Evolutionary conservation across 2,113 vertebrate species (phyloP).

Genomic region (Neofelis nebulosa): DNA sequence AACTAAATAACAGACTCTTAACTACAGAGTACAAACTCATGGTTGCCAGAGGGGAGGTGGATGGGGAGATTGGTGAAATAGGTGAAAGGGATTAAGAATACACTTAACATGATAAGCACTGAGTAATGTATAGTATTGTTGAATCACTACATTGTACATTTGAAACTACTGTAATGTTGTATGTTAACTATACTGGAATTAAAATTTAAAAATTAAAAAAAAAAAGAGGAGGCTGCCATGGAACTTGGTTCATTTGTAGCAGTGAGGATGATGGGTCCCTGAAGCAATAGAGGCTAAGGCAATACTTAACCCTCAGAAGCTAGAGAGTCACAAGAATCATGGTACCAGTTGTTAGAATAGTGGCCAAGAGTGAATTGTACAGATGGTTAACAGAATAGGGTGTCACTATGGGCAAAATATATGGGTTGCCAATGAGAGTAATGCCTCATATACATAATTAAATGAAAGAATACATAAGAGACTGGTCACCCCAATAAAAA

Average conservation of each 20-base stretch:
- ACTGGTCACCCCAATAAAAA: background rate
- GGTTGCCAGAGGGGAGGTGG: no score
- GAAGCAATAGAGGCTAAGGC: background rate
- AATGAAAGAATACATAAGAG: background rate
- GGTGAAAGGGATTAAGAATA: no score
- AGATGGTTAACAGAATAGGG: background rate
- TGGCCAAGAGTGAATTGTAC: background rate
- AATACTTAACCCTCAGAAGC: background rate
- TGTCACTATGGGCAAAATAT: background rate
- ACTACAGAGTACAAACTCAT: no score
- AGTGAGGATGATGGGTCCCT: background rate
- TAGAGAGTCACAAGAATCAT: background rate
- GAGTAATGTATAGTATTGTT: no score
- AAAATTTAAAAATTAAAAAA: no score
- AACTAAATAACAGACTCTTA: no score
- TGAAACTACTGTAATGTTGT: no score
- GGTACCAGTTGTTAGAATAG: background rate
- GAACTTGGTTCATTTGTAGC: background rate
- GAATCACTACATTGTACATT: no score
- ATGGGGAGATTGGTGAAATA: no score
- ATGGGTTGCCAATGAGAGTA: background rate
- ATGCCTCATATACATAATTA: background rate
- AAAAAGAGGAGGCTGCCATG: background rate
- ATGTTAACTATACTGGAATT: no score
- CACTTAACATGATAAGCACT: no score